Evolutionary conservation across 2,797 vertebrate species (phyloP), one percentile per base, ranked within the genome.

Genomic region (Novumbra hubbsi): DNA sequence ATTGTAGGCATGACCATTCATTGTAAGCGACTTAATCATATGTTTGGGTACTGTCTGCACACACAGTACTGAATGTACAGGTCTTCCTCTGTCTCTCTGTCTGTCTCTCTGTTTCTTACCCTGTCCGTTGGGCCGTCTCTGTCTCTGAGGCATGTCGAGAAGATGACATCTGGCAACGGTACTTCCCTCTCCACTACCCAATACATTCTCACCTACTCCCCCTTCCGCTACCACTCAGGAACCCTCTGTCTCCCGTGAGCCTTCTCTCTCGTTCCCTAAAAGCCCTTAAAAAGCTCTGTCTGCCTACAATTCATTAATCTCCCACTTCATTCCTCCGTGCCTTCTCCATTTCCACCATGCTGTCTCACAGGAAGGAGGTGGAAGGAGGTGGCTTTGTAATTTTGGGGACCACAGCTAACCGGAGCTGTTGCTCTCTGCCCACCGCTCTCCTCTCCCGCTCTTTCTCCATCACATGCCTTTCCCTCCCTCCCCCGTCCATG

Each of bases 391-490:
- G 78, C 69, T 30, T 68, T 67, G 68, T 77, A 80, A 76, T 81
- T 70, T 75, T 57, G 73, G n/a, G 71, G 32, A 32, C 69, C 68
- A n/a, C 8, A 45, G 68, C 65, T 82, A 87, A 85, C 71, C 78
- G 55, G 72, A 12, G 16, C 5, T n/a, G 16, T 19, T n/a, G 4
- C 52, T 17, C 52, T 55, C 19, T 9, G n/a, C n/a, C 52, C 57
- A 21, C 21, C 21, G 21, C 57, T 24, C 57, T 34, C 72, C 65
- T 72, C 32, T 67, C 64, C 21, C 68, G 1, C 1, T 52, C 19
- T 19, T 2, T 52, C 50, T 52, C 50, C 19, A 17, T 19, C 50
- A 5, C 19, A 7, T 52, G 4, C 50, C 19, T n/a, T n/a, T n/a
- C 50, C 50, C 6, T 19, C 19, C 19, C 5, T 52, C 19, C 7